phyloP scores from a whole-genome alignment of 1,140 invertebrate species.

The Sycophila sp. region DNA sequence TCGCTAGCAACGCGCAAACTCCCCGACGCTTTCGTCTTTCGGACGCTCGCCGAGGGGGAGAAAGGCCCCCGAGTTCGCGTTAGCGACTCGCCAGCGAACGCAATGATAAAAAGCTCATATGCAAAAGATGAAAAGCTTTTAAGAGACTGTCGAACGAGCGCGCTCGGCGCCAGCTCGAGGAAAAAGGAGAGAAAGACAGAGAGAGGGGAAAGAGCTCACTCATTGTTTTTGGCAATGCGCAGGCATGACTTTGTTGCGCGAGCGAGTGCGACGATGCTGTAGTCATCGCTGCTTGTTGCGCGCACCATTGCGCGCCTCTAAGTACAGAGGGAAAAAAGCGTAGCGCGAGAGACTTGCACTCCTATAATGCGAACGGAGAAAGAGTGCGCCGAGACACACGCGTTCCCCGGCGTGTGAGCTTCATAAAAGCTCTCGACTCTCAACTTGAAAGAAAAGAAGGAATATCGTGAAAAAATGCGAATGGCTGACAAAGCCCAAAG shows the following conservation, averaged over 20 bases:
- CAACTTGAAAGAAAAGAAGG: background rate
- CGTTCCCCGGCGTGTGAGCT: slow-evolving; percentile 18
- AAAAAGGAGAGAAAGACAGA: slow-evolving; percentile 44
- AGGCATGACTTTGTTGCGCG: slow-evolving; percentile 29
- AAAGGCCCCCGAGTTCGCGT: too few relatives aligned
- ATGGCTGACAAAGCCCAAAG: slow-evolving; percentile 1
- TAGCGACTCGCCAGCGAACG: slow-evolving; percentile 22
- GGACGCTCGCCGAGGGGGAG: slow-evolving; percentile 40
- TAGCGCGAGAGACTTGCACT: background rate
- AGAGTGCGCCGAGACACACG: slow-evolving; percentile 2
- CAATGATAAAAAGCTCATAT: slow-evolving; percentile 64
- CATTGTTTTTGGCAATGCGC: slow-evolving; percentile 51
- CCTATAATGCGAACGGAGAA: background rate
- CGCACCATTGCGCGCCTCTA: slow-evolving; percentile 5
- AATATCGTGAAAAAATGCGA: slow-evolving; percentile 22
- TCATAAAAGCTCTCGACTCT: slow-evolving; percentile 30
- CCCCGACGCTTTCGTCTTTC: too few relatives aligned
- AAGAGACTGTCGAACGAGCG: slow-evolving; percentile 48
- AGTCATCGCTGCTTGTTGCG: too few relatives aligned
- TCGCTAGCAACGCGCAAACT: too few relatives aligned
- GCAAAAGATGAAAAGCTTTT: slow-evolving; percentile 64
- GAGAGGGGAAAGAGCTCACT: slow-evolving; percentile 37
- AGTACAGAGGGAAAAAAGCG: slow-evolving; percentile 33
- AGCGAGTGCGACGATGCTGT: slow-evolving; percentile 1
- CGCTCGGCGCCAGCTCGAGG: slow-evolving; percentile 36